A percentile compares a stretch with the other conserved stretches of the same genome.
Evolutionary conservation across 1,140 invertebrate genomes (phyloP).

Genomic region (Olivierus martensii): DNA sequence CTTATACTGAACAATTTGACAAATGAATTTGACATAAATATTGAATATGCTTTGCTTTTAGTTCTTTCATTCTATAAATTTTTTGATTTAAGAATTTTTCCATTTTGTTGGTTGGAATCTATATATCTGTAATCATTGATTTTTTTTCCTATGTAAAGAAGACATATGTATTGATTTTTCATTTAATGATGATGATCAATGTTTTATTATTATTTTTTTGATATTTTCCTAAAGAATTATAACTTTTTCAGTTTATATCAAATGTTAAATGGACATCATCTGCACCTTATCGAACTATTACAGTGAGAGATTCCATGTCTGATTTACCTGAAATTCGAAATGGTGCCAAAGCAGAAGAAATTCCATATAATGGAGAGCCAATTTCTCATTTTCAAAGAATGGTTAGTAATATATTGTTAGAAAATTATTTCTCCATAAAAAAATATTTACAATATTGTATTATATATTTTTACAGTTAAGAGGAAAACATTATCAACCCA

Average conservation of each 20-base stretch:
- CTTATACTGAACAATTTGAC: no score
- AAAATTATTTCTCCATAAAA: neutral
- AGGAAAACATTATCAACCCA: slow-evolving; percentile 33
- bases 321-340: slow-evolving; percentile 65
- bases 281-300: slow-evolving; percentile 56
- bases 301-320: slow-evolving; percentile 63
- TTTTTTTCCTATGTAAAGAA: no score
- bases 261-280: slow-evolving; percentile 38
- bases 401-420: slow-evolving; percentile 28
- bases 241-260: slow-evolving; percentile 28
- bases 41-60: no score
- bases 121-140: no score
- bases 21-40: no score
- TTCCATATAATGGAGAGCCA: slow-evolving; percentile 55
- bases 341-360: slow-evolving; percentile 51
- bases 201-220: neutral
- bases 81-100: no score
- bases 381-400: slow-evolving; percentile 60
- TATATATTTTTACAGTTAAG: slow-evolving; percentile 36
- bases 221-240: slow-evolving; percentile 11
- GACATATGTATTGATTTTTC: no score
- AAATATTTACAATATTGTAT: neutral
- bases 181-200: neutral
- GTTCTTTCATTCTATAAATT: no score
- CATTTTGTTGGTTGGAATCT: no score